A percentile compares a stretch with the other conserved stretches of the same genome.
These are phyloP conservation scores for Hoplodrina blanda DNA, from an alignment of 2,888 invertebrate genomes.

Conservation along the genomic window DNA sequence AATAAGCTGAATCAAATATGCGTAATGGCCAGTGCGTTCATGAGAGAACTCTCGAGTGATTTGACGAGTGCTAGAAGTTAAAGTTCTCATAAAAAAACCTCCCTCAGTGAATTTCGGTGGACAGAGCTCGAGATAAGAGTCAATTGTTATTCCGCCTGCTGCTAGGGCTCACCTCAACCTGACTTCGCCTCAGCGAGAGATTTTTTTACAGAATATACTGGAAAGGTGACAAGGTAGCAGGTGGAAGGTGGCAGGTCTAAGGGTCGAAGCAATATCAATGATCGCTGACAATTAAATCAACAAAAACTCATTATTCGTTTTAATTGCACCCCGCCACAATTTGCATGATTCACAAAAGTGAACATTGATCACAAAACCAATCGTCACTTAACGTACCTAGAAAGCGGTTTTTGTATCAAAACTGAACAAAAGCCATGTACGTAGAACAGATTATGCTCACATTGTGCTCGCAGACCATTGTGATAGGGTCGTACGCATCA, in stretches of 20 bases:
- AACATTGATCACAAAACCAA: slow-evolving; percentile 22
- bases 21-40: neutral
- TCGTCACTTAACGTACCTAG: slow-evolving; percentile 26
- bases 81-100: too few relatives aligned
- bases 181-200: too few relatives aligned
- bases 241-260: too few relatives aligned
- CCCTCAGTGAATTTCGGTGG: too few relatives aligned
- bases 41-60: neutral
- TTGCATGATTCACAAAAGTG: neutral
- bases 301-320: neutral
- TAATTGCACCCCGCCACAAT: neutral
- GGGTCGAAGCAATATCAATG: too few relatives aligned
- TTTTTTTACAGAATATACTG: too few relatives aligned
- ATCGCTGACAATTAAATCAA: neutral
- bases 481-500: slow-evolving; percentile 57
- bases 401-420: slow-evolving; percentile 42
- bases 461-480: slow-evolving; percentile 51
- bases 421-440: slow-evolving; percentile 48
- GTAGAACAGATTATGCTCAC: slow-evolving; percentile 50
- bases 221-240: too few relatives aligned
- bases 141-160: too few relatives aligned
- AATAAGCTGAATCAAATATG: neutral
- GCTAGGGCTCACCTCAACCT: too few relatives aligned
- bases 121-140: too few relatives aligned
- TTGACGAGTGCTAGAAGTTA: neutral